These are phyloP conservation scores for Nesometra sesokonis DNA, from an alignment of 35 echinoderm and acorn worm genomes.

Conservation along the genomic window DNA sequence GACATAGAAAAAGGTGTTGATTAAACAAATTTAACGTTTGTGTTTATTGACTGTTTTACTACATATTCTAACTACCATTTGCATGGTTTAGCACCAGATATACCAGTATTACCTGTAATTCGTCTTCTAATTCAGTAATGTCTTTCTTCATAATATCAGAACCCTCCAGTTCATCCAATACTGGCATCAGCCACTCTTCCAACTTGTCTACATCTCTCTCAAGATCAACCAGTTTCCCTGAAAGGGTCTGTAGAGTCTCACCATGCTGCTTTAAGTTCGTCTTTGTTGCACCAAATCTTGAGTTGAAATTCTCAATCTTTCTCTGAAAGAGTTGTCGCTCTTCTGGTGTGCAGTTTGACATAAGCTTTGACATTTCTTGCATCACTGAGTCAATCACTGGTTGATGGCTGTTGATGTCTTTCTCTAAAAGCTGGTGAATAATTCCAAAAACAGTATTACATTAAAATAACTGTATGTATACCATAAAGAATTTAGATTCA, in stretches of 20 bases:
- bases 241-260: conserved; percentile 44
- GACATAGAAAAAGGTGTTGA: no score
- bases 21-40: no score
- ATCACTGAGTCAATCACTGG: conserved; percentile 83
- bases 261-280: conserved; percentile 53
- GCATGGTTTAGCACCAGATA: no score
- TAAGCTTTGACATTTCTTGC: conserved; percentile 50
- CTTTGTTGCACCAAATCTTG: conserved; percentile 33
- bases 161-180: conserved; percentile 66
- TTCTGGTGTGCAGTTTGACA: conserved; percentile 55
- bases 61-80: no score
- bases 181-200: conserved; percentile 88
- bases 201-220: conserved; percentile 75
- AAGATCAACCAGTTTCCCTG: conserved; percentile 66
- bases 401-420: conserved; percentile 91
- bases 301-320: conserved; percentile 79
- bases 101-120: conserved; percentile 33
- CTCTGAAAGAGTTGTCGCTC: conserved; percentile 48
- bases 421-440: conserved; percentile 51
- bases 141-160: conserved; percentile 77
- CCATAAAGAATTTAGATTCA: no score
- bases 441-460: neutral
- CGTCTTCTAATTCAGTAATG: conserved; percentile 58
- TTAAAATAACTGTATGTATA: no score
- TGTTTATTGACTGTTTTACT: no score